phyloP scores from a whole-genome alignment of 2,888 invertebrate species.

The Eudiplozoon nipponicum region DNA sequence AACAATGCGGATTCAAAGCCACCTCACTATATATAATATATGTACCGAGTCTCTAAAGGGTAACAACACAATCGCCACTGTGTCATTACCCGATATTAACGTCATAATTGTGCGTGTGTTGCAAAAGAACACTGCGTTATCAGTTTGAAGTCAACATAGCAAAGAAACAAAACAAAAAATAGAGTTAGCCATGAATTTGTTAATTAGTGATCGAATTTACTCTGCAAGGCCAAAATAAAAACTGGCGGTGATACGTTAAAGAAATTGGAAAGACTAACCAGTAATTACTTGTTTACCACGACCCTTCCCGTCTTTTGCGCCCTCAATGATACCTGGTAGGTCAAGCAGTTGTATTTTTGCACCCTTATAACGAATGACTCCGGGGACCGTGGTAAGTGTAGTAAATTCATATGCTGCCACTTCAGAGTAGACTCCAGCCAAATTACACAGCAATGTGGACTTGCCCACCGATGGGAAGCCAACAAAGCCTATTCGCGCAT shows the following conservation, averaged over 20 bases:
- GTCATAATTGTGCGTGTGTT: too few relatives aligned
- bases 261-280: too few relatives aligned
- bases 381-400: constrained; percentile 88
- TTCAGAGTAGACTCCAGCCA: constrained; percentile 97
- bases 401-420: constrained; percentile 98
- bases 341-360: constrained; percentile 88
- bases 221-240: neutral
- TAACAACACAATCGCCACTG: too few relatives aligned
- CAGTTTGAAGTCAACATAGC: too few relatives aligned
- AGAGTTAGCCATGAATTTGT: too few relatives aligned
- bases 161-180: constrained; percentile 5
- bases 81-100: too few relatives aligned
- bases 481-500: constrained; percentile 87
- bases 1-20: too few relatives aligned
- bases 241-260: too few relatives aligned
- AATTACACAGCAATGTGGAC: constrained; percentile 66
- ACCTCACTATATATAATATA: too few relatives aligned
- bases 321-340: constrained; percentile 96
- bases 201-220: too few relatives aligned
- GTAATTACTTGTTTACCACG: constrained; percentile 91
- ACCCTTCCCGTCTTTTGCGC: constrained; percentile 96
- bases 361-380: constrained; percentile 64
- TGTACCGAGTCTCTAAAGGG: too few relatives aligned
- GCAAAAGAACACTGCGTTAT: too few relatives aligned
- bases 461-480: constrained; percentile 96